Percentiles rank a stretch among this genome's conserved stretches.
phyloP scores from a whole-genome alignment of 2,113 vertebrate genomes.

The Panurus biarmicus region DNA sequence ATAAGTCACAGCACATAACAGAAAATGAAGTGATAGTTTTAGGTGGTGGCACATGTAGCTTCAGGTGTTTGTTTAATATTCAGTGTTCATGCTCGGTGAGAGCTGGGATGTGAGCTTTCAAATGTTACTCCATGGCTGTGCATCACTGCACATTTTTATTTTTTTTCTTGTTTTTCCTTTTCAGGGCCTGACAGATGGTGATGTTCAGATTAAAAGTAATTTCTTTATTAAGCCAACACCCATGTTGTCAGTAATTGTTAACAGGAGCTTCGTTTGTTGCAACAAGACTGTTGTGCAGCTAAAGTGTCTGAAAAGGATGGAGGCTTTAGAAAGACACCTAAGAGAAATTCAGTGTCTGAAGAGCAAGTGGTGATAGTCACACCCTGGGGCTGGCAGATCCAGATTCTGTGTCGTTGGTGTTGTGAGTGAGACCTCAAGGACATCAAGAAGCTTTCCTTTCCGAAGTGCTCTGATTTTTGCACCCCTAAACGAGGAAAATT shows the following conservation, averaged over 20 bases:
- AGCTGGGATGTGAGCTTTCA: conserved; percentile 12
- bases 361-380: background rate
- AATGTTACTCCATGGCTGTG: background rate
- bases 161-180: background rate
- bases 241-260: conserved; percentile 39
- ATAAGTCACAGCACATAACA: background rate
- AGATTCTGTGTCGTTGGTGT: background rate
- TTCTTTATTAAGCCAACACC: conserved; percentile 45
- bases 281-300: background rate
- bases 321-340: background rate
- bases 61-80: conserved; percentile 62
- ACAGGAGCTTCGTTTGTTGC: background rate
- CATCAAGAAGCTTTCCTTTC: background rate
- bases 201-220: conserved; percentile 47
- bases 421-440: background rate
- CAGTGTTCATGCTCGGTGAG: background rate
- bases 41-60: conserved; percentile 41
- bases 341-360: background rate
- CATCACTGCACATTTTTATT: background rate
- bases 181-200: conserved; percentile 41
- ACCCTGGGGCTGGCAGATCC: background rate
- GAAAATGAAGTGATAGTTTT: conserved; percentile 32
- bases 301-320: background rate
- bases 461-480: background rate
- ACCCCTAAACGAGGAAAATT: background rate